Evolutionary conservation across 2,113 vertebrate genomes (phyloP).

Genomic region (Microtus montanus): DNA sequence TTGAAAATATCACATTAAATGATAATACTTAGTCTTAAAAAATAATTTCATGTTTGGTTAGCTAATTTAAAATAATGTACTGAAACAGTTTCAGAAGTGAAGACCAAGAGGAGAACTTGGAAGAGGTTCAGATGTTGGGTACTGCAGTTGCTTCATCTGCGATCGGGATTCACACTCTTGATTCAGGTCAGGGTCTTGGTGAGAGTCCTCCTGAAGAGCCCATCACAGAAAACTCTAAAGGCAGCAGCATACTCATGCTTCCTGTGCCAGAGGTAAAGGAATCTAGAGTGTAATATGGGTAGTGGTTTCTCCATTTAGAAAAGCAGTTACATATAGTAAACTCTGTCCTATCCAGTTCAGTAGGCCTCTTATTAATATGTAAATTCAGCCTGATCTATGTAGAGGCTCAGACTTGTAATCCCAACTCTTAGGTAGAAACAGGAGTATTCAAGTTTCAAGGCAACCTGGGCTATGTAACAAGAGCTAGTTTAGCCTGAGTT

Average conservation of each 20-base stretch:
- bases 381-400: not conserved
- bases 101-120: slow-evolving; percentile 42
- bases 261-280: slow-evolving; percentile 79
- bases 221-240: slow-evolving; percentile 2
- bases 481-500: not conserved
- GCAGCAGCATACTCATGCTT: not conserved
- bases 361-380: not conserved
- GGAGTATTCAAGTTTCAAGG: not conserved
- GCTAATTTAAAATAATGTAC: slow-evolving; percentile 14
- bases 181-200: not conserved
- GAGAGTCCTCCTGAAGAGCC: slow-evolving; percentile 40
- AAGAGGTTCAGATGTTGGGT: slow-evolving; percentile 49
- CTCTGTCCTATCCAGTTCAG: not conserved
- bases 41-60: not conserved
- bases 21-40: not conserved
- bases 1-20: slow-evolving; percentile 21
- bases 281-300: not conserved
- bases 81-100: slow-evolving; percentile 75
- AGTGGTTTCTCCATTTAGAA: not conserved
- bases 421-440: not conserved
- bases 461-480: not conserved
- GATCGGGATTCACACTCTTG: slow-evolving; percentile 18
- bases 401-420: not conserved
- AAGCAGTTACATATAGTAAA: not conserved
- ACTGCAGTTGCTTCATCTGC: slow-evolving; percentile 58